Percentiles rank a stretch among this genome's conserved stretches.
Conservation (phyloP, 1,140 invertebrate species). For the Drosophila burlai region DNA sequence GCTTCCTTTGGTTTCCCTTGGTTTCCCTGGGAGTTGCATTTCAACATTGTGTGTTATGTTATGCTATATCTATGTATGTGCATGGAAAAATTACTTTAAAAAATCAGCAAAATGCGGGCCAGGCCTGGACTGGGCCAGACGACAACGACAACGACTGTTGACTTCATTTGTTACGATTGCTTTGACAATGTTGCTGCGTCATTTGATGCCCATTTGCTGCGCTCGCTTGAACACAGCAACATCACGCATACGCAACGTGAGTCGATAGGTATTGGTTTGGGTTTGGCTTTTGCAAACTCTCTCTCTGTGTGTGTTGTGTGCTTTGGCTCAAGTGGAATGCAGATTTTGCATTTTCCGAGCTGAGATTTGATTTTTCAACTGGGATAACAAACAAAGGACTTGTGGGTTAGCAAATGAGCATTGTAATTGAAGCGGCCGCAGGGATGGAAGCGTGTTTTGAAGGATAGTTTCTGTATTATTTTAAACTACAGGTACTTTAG, state of each 20-base stretch:
- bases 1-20: constrained; percentile 2
- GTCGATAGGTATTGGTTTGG: constrained; percentile 26
- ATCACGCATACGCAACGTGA: constrained; percentile 30
- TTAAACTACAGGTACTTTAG: background rate
- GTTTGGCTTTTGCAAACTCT: constrained; percentile 5
- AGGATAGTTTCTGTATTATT: background rate
- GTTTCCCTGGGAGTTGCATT: constrained; percentile 31
- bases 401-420: constrained; percentile 46
- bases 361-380: constrained; percentile 49
- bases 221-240: constrained; percentile 44
- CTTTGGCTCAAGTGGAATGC: constrained; percentile 50
- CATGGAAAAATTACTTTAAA: constrained; percentile 31
- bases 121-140: constrained; percentile 15
- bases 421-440: constrained; percentile 24
- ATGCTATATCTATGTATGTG: constrained; percentile 8
- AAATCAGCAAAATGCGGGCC: constrained; percentile 10
- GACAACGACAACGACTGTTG: constrained; percentile 40
- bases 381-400: constrained; percentile 45
- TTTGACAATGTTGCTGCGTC: constrained; percentile 81
- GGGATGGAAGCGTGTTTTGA: background rate
- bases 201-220: constrained; percentile 77
- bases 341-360: constrained; percentile 48
- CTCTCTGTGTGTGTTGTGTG: constrained; percentile 2
- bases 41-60: constrained; percentile 3
- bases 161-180: constrained; percentile 82